phyloP scores from a whole-genome alignment of 2,888 invertebrate species.

The Apodemia duryi region DNA sequence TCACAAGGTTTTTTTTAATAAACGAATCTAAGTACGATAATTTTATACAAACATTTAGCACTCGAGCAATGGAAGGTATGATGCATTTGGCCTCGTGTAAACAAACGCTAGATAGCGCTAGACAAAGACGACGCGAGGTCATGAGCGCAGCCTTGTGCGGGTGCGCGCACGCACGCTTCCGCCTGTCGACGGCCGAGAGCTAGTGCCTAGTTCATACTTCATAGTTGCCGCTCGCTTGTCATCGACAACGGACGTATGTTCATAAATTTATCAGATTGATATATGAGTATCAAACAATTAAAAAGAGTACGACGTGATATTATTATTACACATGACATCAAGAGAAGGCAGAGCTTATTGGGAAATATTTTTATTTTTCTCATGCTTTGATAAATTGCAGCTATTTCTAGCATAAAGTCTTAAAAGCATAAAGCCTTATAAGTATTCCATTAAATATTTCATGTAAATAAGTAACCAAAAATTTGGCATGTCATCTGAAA shows the following conservation, averaged over 20 bases:
- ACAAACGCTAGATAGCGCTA: slow-evolving; percentile 76
- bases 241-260: slow-evolving; percentile 40
- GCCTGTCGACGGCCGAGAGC: slow-evolving; percentile 57
- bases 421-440: no score
- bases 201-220: no score
- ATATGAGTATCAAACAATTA: background rate
- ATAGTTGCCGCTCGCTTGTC: slow-evolving; percentile 41
- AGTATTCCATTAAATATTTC: no score
- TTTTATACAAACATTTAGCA: slow-evolving; percentile 46
- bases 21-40: slow-evolving; percentile 16
- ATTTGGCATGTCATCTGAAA: no score
- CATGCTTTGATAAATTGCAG: no score
- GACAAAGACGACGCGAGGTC: slow-evolving; percentile 78
- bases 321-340: no score
- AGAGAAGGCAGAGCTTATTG: no score
- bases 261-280: background rate
- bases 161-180: slow-evolving; percentile 70
- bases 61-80: slow-evolving; percentile 65
- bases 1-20: slow-evolving; percentile 44
- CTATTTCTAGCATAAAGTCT: no score
- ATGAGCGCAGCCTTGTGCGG: slow-evolving; percentile 77
- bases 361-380: no score
- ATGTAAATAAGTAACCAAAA: no score
- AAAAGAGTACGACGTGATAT: no score
- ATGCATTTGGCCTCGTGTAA: slow-evolving; percentile 77